Evolutionary conservation across 2,113 vertebrate species (phyloP).

Genomic region (Tetraodon nigroviridis): DNA sequence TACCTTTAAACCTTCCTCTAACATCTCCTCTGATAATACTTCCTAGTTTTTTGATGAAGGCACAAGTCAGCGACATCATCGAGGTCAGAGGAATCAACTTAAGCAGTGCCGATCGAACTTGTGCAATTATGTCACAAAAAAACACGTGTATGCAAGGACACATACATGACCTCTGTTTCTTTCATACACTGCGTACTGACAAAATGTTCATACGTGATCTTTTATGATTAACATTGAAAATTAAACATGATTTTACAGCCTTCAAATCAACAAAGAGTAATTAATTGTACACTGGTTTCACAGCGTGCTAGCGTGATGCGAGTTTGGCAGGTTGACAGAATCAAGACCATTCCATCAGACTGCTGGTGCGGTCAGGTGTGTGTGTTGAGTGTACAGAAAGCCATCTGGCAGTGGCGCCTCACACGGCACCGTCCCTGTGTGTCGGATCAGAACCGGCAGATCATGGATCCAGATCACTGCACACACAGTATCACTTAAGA

Average conservation of each 20-base stretch:
- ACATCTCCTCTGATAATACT: conserved; percentile 48
- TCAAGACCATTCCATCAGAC: conserved; percentile 56
- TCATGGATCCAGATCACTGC: conserved; percentile 91
- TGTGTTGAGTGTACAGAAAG: conserved; percentile 67
- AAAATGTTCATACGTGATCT: conserved; percentile 5
- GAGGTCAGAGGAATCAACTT: not conserved
- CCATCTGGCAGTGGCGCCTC: conserved; percentile 88
- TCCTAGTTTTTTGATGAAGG: not conserved
- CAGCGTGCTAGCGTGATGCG: conserved; percentile 39
- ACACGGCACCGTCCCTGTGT: conserved; percentile 83
- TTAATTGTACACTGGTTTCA: conserved; percentile 54
- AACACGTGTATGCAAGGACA: too few species aligned
- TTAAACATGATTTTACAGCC: conserved; percentile 17
- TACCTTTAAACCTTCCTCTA: conserved; percentile 38
- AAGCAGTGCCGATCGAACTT: too few species aligned
- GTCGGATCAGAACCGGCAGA: conserved; percentile 86
- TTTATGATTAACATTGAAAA: conserved; percentile 4
- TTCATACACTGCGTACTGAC: too few species aligned
- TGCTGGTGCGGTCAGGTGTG: conserved; percentile 30
- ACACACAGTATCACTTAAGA: conserved; percentile 51
- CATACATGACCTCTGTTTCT: too few species aligned
- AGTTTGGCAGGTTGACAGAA: conserved; percentile 57
- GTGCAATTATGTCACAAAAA: too few species aligned
- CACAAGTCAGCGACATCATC: not conserved
- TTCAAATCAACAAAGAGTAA: conserved; percentile 44